Base-by-base conservation (phyloP, 2,797 vertebrate genomes). In the Ceryle rudis region DNA sequence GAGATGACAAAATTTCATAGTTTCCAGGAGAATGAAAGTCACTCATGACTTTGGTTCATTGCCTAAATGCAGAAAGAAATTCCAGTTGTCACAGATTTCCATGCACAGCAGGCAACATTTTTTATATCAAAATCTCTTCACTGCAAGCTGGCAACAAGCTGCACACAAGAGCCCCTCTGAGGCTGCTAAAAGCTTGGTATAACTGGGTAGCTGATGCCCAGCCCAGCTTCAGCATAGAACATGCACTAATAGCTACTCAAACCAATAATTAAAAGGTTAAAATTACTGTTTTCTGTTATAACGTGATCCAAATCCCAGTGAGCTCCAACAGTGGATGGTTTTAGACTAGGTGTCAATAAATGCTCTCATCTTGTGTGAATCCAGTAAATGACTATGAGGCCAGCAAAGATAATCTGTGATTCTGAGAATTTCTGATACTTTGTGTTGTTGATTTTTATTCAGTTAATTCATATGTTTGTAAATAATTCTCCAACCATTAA, bases 391-490 rank as follows among this genome's bases (percentile, higher is more conserved):
- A 49, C 29, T 86, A 42, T 28, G n/a, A 64, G 41, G 46, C n/a
- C 67, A 78, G 58, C 19, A 95, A 95, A 80, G 61, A 94, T 51
- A 83, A 81, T 70, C 16, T 37, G 8, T 41, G 60, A 26, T 75
- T 91, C 79, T 57, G 52, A 82, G 78, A 91, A 65, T 73, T 94
- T 95, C 57, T 90, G 71, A 52, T 75, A 15, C 26, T 86, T 84
- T 94, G n/a, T 80, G 17, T 60, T 17, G 19, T n/a, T 55, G 69
- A 64, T 26, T 94, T 81, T 95, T 73, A 79, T 86, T 71, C 85
- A 66, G 77, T 79, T 91, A 91, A 91, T 91, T 65, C 15, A 64
- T 10, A 6, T 86, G 66, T 93, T 96, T 61, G 66, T 95, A 96
- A 98, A 92, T 67, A 82, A 91, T 62, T 90, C 55, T 58, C 51